phyloP scores from a whole-genome alignment of 2,888 invertebrate species.

The Dyspetes luteomarginatus region DNA sequence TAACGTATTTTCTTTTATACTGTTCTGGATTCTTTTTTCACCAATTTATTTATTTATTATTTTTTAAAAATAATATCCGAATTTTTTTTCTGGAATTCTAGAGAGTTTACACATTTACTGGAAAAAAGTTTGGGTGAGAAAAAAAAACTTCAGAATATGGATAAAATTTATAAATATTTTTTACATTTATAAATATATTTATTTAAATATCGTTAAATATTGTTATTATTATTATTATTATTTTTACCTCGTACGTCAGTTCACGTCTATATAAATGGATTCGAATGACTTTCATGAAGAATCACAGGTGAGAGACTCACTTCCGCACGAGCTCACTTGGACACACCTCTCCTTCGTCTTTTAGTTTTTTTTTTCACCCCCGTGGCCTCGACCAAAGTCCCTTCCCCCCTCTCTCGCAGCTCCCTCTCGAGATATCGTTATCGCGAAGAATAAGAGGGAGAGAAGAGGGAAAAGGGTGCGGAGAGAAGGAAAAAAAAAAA shows the following conservation, averaged over 20 bases:
- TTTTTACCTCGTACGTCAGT: background rate
- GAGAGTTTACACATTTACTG: no score
- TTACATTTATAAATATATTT: background rate
- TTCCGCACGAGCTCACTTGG: conserved; percentile 2
- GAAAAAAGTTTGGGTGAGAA: no score
- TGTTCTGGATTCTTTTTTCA: no score
- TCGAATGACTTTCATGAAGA: conserved; percentile 7
- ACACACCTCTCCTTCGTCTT: conserved; percentile 10
- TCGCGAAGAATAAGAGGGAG: background rate
- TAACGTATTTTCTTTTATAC: no score
- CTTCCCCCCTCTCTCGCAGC: no score
- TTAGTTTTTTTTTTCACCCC: background rate
- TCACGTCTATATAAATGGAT: background rate
- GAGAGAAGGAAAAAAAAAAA: conserved; percentile 9
- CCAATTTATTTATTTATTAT: no score
- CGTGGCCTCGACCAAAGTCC: background rate
- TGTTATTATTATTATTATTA: no score
- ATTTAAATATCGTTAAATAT: background rate
- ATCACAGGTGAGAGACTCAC: conserved; percentile 11
- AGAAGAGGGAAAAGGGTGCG: background rate
- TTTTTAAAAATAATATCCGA: no score
- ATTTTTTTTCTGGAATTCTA: no score
- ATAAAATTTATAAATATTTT: background rate
- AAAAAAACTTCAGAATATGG: no score
- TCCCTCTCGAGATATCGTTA: conserved; percentile 10